A percentile compares a stretch with the other conserved stretches of the same genome.
phyloP scores from a whole-genome alignment of 2,888 invertebrate species.

The Lithophane leautieri region DNA sequence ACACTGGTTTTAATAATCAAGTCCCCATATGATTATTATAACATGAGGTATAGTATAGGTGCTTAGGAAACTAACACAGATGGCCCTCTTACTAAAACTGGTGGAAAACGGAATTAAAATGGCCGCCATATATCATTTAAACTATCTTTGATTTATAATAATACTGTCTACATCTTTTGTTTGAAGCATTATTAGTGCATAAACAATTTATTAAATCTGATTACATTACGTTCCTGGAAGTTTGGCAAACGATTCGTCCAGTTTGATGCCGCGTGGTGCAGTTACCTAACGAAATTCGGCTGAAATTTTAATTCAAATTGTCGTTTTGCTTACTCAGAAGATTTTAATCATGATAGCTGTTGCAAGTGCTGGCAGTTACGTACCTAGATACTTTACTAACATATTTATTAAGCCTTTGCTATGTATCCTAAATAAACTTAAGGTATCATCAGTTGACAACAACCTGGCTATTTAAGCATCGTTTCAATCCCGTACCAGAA shows the following conservation, averaged over 20 bases:
- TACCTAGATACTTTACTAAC: not conserved
- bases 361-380: not conserved
- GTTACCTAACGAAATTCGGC: not conserved
- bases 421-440: too few species aligned
- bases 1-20: constrained; percentile 74
- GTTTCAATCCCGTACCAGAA: constrained; percentile 47
- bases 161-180: not conserved
- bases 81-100: constrained; percentile 45
- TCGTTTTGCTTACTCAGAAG: not conserved
- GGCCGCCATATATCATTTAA: constrained; percentile 23
- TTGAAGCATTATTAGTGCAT: not conserved
- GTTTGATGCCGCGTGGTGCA: not conserved
- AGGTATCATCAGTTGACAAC: constrained; percentile 22
- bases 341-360: constrained; percentile 8
- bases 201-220: not conserved
- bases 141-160: constrained; percentile 23
- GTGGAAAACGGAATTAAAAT: constrained; percentile 28
- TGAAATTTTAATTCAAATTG: constrained; percentile 14
- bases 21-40: constrained; percentile 72
- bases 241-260: constrained; percentile 8
- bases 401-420: constrained; percentile 7
- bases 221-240: constrained; percentile 23
- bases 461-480: constrained; percentile 38
- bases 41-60: constrained; percentile 66
- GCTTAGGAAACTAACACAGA: constrained; percentile 60